Percentiles rank a stretch among this genome's conserved stretches.
Evolutionary conservation across 2,888 invertebrate genomes (phyloP).

Genomic region (Chrysotoxum bicinctum): DNA sequence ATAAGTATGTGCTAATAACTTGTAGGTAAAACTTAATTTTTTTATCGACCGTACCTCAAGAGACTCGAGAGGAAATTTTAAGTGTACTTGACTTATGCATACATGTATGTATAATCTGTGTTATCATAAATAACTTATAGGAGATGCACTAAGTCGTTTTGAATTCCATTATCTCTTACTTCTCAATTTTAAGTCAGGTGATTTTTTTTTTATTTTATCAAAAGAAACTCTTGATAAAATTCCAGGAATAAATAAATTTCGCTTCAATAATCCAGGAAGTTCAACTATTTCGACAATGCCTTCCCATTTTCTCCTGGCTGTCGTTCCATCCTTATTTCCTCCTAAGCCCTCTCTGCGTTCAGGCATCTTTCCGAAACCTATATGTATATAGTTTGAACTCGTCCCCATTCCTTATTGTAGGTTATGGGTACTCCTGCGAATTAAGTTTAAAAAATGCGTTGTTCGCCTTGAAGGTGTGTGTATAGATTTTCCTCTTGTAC

Average conservation of each 20-base stretch:
- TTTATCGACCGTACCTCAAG: background rate
- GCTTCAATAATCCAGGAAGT: slow-evolving; percentile 49
- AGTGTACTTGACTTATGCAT: background rate
- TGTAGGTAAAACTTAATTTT: background rate
- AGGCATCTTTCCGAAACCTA: slow-evolving; percentile 24
- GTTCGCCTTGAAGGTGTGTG: slow-evolving; percentile 35
- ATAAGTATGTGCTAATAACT: background rate
- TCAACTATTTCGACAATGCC: slow-evolving; percentile 53
- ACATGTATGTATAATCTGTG: background rate
- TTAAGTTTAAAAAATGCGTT: slow-evolving; percentile 58
- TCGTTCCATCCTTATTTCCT: background rate
- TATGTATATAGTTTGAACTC: slow-evolving; percentile 40
- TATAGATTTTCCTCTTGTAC: background rate
- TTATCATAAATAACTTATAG: background rate
- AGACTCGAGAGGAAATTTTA: background rate
- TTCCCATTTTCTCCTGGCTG: slow-evolving; percentile 1
- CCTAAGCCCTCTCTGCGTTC: background rate
- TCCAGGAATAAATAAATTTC: slow-evolving; percentile 38
- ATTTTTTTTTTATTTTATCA: slow-evolving; percentile 16
- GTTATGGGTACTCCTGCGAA: slow-evolving; percentile 40
- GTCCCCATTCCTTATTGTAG: background rate
- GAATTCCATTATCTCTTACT: slow-evolving; percentile 5
- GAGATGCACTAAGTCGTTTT: slow-evolving; percentile 1
- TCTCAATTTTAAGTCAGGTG: background rate
- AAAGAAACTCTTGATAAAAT: slow-evolving; percentile 49